Evolutionary conservation across 2,113 vertebrate genomes (phyloP), one percentile per base, ranked within the genome.

Genomic region (Hepsetus odoe): DNA sequence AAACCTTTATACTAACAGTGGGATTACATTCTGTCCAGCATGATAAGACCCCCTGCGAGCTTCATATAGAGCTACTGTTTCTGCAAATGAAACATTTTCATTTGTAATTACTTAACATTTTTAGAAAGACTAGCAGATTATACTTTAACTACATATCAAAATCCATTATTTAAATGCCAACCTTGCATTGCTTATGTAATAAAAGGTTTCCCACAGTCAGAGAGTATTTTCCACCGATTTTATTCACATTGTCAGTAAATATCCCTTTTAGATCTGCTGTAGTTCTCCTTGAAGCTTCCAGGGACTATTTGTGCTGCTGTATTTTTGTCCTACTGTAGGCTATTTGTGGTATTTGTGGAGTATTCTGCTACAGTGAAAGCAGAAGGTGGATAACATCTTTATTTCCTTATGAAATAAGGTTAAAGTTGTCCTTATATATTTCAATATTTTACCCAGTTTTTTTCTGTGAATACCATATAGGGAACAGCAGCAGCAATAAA

Each of bases 291-390:
- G 35, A 58, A 70, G 76, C 67, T 84, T 80, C 33, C 69, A 85
- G 70, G 32, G 46, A 74, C 46, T 32, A 51, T 30, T 53, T 76
- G 44, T 78, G 67, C 53, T 70, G 56, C 33, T 77, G 20, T 66
- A 73, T 42, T 38, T 56, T 26, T 80, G 20, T 73, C 35, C 56
- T 26, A 42, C 22, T 78, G 53, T 66, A 10, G 67, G 18, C 77
- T 5, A 18, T 49, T 64, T 80, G 28, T 73, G 35, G 18, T 32
- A 28, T 77, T 56, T 71, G 79, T 40, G 76, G 71, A 86, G 88
- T 90, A 87, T 86, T 86, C 83, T 91, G 88, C 88, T 91, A 91
- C 90, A 91, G 89, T 92, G 91, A 91, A 91, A 90, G 61, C 90
- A 92, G 89, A 93, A 92, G 90, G 90, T 85, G 84, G 70, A 85